phyloP scores from a whole-genome alignment of 1,140 invertebrate genomes.

The Homalodisca vitripennis region DNA sequence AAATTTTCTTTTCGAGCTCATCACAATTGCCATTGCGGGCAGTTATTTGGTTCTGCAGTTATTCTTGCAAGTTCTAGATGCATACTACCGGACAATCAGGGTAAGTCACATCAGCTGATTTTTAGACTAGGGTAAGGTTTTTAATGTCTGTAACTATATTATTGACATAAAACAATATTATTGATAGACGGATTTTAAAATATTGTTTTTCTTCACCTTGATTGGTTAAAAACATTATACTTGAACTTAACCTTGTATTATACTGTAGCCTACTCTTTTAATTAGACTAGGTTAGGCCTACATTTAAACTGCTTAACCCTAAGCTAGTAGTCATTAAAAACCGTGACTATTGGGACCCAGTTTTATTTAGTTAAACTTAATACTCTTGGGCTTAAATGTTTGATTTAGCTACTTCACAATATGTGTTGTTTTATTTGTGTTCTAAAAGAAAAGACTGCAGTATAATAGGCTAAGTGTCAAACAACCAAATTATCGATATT shows the following conservation, averaged over 20 bases:
- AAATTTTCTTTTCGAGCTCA: neutral
- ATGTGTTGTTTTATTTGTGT: too few relatives aligned
- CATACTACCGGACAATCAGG: neutral
- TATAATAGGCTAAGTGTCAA: too few relatives aligned
- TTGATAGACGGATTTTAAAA: neutral
- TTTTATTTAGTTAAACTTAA: too few relatives aligned
- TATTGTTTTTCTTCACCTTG: neutral
- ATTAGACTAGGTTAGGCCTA: too few relatives aligned
- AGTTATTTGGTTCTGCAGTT: neutral
- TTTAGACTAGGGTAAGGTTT: neutral
- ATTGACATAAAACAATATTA: neutral
- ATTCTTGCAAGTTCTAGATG: neutral
- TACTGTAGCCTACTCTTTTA: too few relatives aligned
- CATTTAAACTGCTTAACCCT: too few relatives aligned
- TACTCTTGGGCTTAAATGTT: too few relatives aligned
- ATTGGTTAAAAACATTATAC: neutral
- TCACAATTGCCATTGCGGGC: slow-evolving; percentile 3
- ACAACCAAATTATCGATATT: too few relatives aligned
- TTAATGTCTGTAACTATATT: neutral
- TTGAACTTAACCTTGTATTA: neutral
- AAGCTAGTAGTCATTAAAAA: too few relatives aligned
- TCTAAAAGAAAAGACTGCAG: too few relatives aligned
- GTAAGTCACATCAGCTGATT: neutral
- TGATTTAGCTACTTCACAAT: too few relatives aligned
- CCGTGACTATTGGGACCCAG: too few relatives aligned